Conservation (phyloP, 2,113 vertebrate genomes). For the Sialia sialis region DNA sequence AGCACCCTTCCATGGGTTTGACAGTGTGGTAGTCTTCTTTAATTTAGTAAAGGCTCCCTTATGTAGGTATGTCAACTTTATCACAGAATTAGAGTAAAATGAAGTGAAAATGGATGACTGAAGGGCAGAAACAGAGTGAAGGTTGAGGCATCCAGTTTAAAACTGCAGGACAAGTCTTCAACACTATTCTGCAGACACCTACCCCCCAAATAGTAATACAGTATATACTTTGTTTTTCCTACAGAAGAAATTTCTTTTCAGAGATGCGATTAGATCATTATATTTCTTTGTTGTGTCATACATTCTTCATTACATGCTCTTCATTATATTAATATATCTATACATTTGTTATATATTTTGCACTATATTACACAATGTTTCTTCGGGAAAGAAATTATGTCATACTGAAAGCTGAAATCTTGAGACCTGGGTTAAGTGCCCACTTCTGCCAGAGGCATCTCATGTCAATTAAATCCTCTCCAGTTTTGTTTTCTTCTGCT, state of each 20-base stretch:
- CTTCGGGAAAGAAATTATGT: neutral
- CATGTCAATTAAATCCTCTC: neutral
- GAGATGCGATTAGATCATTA: neutral
- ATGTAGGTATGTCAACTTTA: neutral
- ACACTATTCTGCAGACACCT: neutral
- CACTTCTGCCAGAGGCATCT: neutral
- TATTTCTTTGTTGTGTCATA: neutral
- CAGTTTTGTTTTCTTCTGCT: neutral
- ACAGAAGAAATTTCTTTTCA: neutral
- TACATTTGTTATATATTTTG: neutral
- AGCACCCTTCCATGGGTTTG: neutral
- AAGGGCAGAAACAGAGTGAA: neutral
- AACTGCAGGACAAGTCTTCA: neutral
- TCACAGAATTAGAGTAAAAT: neutral
- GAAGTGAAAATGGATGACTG: neutral
- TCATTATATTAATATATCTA: neutral
- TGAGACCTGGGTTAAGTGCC: neutral
- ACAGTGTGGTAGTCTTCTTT: neutral
- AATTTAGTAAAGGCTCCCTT: neutral
- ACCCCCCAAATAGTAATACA: neutral
- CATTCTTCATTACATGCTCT: neutral
- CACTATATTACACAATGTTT: neutral
- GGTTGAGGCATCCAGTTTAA: neutral
- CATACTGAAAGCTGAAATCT: neutral
- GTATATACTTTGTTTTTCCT: neutral